Evolutionary conservation across 2,113 vertebrate species (phyloP).

Genomic region (Strigops habroptila): DNA sequence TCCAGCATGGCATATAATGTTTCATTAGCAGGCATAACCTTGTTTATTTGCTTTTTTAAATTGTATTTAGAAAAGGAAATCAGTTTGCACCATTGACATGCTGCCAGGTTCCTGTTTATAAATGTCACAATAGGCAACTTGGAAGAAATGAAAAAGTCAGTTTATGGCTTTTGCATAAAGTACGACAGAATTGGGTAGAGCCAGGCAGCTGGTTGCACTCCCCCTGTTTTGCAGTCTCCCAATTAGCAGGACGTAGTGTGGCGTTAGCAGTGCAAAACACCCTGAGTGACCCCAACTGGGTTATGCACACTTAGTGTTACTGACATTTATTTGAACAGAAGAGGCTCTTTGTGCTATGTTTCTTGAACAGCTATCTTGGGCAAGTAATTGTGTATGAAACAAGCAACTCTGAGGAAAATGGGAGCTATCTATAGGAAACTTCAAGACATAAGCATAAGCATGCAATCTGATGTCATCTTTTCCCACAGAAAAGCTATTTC

Average conservation of each 20-base stretch:
- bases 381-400: slow-evolving; percentile 20
- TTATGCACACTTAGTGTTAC: neutral
- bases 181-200: slow-evolving; percentile 60
- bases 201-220: slow-evolving; percentile 1
- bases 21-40: slow-evolving; percentile 81
- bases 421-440: slow-evolving; percentile 20
- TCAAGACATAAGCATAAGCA: neutral
- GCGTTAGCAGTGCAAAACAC: neutral
- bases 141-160: slow-evolving; percentile 56
- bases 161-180: slow-evolving; percentile 69
- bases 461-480: slow-evolving; percentile 57
- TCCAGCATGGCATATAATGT: slow-evolving; percentile 75
- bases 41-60: slow-evolving; percentile 82
- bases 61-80: slow-evolving; percentile 83
- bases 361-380: slow-evolving; percentile 28
- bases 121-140: slow-evolving; percentile 74
- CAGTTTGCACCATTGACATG: slow-evolving; percentile 78
- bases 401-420: slow-evolving; percentile 42
- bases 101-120: slow-evolving; percentile 82
- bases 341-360: slow-evolving; percentile 39
- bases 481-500: slow-evolving; percentile 27
- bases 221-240: slow-evolving; percentile 6
- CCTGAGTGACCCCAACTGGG: neutral
- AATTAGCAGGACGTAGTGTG: neutral
- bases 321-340: slow-evolving; percentile 33